Conservation (phyloP, 1,140 invertebrate genomes). For the Mya arenaria region DNA sequence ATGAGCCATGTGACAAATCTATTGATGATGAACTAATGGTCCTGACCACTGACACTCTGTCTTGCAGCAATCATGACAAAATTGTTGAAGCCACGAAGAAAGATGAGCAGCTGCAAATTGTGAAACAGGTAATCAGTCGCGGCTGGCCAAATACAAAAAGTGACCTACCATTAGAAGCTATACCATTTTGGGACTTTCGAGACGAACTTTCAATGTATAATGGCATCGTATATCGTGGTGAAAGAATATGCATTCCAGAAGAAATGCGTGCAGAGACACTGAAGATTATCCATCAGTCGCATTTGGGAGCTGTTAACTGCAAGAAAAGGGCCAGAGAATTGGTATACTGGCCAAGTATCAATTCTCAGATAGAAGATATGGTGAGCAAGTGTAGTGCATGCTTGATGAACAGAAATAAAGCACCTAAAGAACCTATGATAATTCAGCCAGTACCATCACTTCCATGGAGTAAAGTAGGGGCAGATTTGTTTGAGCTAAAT, state of each 20-base stretch:
- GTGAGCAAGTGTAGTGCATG: conserved; percentile 79
- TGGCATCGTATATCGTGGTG: conserved; percentile 44
- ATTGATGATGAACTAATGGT: background rate
- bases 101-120: conserved; percentile 13
- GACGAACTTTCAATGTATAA: conserved; percentile 27
- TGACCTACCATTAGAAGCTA: conserved; percentile 24
- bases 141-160: conserved; percentile 26
- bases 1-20: background rate
- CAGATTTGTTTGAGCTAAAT: conserved; percentile 55
- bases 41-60: background rate
- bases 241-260: conserved; percentile 18
- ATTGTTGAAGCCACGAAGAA: conserved; percentile 10
- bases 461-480: conserved; percentile 52
- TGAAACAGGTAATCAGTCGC: conserved; percentile 25
- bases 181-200: conserved; percentile 68
- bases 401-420: conserved; percentile 65
- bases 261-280: conserved; percentile 6
- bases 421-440: conserved; percentile 54
- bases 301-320: conserved; percentile 77
- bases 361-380: conserved; percentile 79
- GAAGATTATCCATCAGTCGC: conserved; percentile 58
- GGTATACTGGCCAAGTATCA: conserved; percentile 81
- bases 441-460: conserved; percentile 21
- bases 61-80: background rate
- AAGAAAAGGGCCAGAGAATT: conserved; percentile 76